These are phyloP conservation scores for Ectobius pallidus DNA, from an alignment of 2,888 invertebrate genomes.

Conservation along the genomic window DNA sequence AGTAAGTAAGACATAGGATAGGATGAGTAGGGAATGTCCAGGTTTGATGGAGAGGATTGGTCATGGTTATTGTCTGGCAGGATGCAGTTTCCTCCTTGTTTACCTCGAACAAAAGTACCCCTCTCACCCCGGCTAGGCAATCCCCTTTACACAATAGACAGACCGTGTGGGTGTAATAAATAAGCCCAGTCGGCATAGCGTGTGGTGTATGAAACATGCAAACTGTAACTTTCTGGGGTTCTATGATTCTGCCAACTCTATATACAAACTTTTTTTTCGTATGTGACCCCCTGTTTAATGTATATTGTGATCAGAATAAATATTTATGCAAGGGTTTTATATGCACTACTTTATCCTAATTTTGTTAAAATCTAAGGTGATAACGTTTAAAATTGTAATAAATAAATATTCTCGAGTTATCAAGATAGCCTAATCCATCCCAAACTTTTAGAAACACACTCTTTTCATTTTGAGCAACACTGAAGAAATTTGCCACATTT, in stretches of 20 bases:
- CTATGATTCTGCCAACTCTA: not conserved
- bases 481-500: too few relatives aligned
- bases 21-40: not conserved
- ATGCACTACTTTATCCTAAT: too few relatives aligned
- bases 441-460: too few relatives aligned
- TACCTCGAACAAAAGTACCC: not conserved
- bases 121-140: not conserved
- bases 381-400: too few relatives aligned
- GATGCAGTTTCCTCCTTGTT: not conserved
- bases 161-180: not conserved
- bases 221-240: not conserved
- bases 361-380: too few relatives aligned
- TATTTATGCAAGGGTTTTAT: too few relatives aligned
- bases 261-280: not conserved
- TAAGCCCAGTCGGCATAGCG: not conserved
- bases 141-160: not conserved
- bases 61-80: not conserved
- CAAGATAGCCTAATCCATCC: too few relatives aligned
- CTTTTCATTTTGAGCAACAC: too few relatives aligned
- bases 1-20: not conserved
- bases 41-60: too few relatives aligned
- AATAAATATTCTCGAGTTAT: too few relatives aligned
- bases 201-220: not conserved
- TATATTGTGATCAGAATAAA: too few relatives aligned
- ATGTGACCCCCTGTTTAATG: too few relatives aligned